These are phyloP conservation scores for Nesogale talazaci DNA, from an alignment of 2,113 vertebrate species.

Conservation along the genomic window DNA sequence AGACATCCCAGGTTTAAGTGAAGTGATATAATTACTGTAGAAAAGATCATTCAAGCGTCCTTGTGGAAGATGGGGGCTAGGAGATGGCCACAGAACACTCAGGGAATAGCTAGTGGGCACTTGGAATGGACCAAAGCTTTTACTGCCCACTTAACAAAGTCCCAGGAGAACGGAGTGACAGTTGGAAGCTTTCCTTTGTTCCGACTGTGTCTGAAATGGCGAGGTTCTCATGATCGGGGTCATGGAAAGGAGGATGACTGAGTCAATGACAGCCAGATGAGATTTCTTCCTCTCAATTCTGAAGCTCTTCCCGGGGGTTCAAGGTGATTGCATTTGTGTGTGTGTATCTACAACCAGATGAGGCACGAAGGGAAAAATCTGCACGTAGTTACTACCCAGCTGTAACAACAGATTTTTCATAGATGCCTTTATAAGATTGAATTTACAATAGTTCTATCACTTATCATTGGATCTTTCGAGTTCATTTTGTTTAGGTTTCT, in stretches of 20 bases:
- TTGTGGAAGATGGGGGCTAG: neutral
- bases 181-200: neutral
- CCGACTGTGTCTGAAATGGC: neutral
- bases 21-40: neutral
- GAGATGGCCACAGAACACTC: neutral
- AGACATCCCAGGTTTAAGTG: neutral
- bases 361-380: conserved; percentile 18
- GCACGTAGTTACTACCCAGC: conserved; percentile 40
- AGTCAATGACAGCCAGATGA: neutral
- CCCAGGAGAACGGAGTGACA: neutral
- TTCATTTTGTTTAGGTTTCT: conserved; percentile 36
- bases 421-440: conserved; percentile 61
- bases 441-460: conserved; percentile 73
- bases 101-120: neutral
- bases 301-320: neutral
- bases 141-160: neutral
- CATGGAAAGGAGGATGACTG: neutral
- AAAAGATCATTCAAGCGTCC: neutral
- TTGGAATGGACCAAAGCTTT: neutral
- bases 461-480: conserved; percentile 26
- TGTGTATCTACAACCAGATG: conserved; percentile 38
- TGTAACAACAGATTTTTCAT: conserved; percentile 52
- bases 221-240: neutral
- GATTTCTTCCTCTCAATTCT: neutral
- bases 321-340: neutral